phyloP scores from a whole-genome alignment of 2,888 invertebrate genomes.

The Eupithecia exiguata region DNA sequence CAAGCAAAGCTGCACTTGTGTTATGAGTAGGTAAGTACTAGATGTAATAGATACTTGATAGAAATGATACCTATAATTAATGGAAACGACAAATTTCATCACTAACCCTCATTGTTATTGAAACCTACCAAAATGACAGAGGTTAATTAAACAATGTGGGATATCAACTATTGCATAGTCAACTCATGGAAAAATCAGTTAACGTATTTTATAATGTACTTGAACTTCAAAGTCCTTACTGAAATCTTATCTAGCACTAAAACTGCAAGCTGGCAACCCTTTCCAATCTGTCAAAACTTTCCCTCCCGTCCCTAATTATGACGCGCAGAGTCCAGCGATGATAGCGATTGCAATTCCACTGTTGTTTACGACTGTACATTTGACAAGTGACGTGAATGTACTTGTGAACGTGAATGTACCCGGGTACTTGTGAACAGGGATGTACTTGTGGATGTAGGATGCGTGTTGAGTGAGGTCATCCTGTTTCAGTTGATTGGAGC shows the following conservation, averaged over 20 bases:
- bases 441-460: neutral
- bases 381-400: slow-evolving; percentile 17
- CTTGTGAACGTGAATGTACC: slow-evolving; percentile 8
- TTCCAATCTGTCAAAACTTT: slow-evolving; percentile 30
- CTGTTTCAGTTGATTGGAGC: neutral
- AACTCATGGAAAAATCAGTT: neutral
- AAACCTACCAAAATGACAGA: neutral
- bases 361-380: slow-evolving; percentile 27
- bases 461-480: neutral
- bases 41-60: no score
- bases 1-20: no score
- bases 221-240: neutral
- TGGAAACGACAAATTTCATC: neutral
- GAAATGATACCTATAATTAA: no score
- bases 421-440: neutral
- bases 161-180: neutral
- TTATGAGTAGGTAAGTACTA: no score
- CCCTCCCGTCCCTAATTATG: slow-evolving; percentile 29
- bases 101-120: neutral
- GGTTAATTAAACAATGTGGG: neutral
- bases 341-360: slow-evolving; percentile 24
- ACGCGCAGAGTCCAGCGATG: slow-evolving; percentile 22
- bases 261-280: slow-evolving; percentile 6
- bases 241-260: neutral
- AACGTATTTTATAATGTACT: neutral